Conservation (phyloP, 2,888 invertebrate genomes). For the Sphaeridia pumilis region DNA sequence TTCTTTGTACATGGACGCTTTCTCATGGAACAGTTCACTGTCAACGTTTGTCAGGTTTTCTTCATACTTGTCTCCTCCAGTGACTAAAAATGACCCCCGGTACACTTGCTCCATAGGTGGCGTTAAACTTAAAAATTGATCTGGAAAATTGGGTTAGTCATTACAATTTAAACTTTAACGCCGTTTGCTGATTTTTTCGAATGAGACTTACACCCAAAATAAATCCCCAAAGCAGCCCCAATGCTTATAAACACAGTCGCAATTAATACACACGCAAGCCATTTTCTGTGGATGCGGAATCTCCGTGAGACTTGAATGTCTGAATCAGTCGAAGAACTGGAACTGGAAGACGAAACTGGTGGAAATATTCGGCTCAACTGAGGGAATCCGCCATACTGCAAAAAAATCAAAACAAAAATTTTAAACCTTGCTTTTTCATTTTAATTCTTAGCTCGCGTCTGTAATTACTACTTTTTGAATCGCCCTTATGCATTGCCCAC, state of each 20-base stretch:
- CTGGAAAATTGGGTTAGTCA: slow-evolving; percentile 45
- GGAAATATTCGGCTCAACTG: slow-evolving; percentile 35
- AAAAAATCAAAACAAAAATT: slow-evolving; percentile 11
- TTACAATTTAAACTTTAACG: not conserved
- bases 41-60: slow-evolving; percentile 55
- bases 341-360: slow-evolving; percentile 31
- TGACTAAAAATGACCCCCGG: slow-evolving; percentile 65
- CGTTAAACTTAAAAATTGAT: slow-evolving; percentile 59
- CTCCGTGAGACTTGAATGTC: slow-evolving; percentile 77
- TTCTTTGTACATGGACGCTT: slow-evolving; percentile 61
- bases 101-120: slow-evolving; percentile 68
- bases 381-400: slow-evolving; percentile 35
- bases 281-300: slow-evolving; percentile 69
- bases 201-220: slow-evolving; percentile 51
- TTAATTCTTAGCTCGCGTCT: too few species aligned
- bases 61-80: slow-evolving; percentile 56
- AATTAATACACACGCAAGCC: slow-evolving; percentile 76
- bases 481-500: too few species aligned
- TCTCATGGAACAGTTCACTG: slow-evolving; percentile 57
- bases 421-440: too few species aligned
- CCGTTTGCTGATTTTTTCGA: not conserved
- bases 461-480: too few species aligned
- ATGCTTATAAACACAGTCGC: slow-evolving; percentile 68
- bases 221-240: slow-evolving; percentile 54
- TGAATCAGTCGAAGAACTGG: slow-evolving; percentile 55